A percentile compares a stretch with the other conserved stretches of the same genome.
These are phyloP conservation scores for Protomyctophum bolini DNA, from an alignment of 2,113 vertebrate species.

Conservation along the genomic window DNA sequence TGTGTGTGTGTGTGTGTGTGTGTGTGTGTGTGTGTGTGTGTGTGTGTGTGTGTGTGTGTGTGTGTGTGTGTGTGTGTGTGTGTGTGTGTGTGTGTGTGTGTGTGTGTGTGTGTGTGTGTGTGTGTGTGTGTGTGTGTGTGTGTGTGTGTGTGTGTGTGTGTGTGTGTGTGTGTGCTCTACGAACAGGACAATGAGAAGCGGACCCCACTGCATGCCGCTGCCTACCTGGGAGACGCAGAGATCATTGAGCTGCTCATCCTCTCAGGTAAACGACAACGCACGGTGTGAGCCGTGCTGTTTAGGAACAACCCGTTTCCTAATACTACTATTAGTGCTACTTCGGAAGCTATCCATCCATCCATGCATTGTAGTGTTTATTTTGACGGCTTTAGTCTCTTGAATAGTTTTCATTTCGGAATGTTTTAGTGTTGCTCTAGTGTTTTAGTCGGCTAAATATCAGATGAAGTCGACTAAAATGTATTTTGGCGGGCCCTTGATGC, in stretches of 20 bases:
- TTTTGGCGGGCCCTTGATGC: too few species aligned
- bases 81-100: constrained; percentile 18
- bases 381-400: neutral
- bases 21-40: constrained; percentile 35
- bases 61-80: constrained; percentile 29
- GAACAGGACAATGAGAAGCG: constrained; percentile 96
- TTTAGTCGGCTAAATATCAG: too few species aligned
- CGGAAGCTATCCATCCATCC: neutral
- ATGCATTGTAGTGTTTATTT: neutral
- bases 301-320: too few species aligned
- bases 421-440: too few species aligned
- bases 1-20: neutral
- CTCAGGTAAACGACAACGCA: constrained; percentile 84
- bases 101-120: constrained; percentile 22
- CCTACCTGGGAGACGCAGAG: constrained; percentile 96
- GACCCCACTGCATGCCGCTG: constrained; percentile 96
- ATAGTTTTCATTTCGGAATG: too few species aligned
- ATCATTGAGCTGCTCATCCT: constrained; percentile 98
- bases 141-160: constrained; percentile 36
- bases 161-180: neutral
- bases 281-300: too few species aligned
- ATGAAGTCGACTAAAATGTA: too few species aligned
- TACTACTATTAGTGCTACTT: neutral
- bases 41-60: constrained; percentile 9
- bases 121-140: constrained; percentile 2